Evolutionary conservation across 2,113 vertebrate genomes (phyloP).

Genomic region (Mungos mungo): DNA sequence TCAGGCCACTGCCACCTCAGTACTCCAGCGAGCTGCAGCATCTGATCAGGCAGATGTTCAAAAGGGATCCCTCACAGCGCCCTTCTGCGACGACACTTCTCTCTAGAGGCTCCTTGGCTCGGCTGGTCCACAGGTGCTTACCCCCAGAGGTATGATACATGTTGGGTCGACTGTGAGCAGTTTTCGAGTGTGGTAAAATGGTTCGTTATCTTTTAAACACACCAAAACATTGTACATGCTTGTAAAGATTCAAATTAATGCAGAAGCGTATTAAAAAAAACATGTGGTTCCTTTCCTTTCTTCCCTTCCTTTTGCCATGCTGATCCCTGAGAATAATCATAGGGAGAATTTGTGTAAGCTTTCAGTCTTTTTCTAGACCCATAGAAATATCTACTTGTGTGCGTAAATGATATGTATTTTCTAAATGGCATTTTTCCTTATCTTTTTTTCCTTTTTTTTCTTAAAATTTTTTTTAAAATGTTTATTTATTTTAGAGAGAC

Average conservation of each 20-base stretch:
- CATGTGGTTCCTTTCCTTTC: not conserved
- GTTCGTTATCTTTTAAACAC: constrained; percentile 23
- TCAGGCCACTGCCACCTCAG: constrained; percentile 89
- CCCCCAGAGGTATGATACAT: constrained; percentile 84
- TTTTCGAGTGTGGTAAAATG: not conserved
- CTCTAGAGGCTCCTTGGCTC: constrained; percentile 85
- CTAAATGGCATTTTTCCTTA: not conserved
- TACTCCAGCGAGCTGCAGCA: constrained; percentile 92
- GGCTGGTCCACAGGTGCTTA: constrained; percentile 83
- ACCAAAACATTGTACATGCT: not conserved
- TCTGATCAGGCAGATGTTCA: constrained; percentile 95
- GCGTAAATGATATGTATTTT: not conserved
- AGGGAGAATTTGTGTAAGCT: not conserved
- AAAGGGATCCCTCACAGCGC: constrained; percentile 90
- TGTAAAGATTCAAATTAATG: not conserved
- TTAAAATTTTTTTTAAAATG: no score
- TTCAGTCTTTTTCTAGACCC: not conserved
- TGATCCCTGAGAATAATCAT: no score
- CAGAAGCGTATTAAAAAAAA: not conserved
- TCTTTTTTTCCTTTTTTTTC: no score
- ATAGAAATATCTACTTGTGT: not conserved
- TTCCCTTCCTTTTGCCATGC: not conserved
- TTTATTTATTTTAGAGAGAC: no score
- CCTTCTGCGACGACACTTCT: constrained; percentile 94
- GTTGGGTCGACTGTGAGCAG: not conserved